Evolutionary conservation across 2,888 invertebrate species (phyloP), one percentile per base, ranked within the genome.

Genomic region (Campopleginae sp.): DNA sequence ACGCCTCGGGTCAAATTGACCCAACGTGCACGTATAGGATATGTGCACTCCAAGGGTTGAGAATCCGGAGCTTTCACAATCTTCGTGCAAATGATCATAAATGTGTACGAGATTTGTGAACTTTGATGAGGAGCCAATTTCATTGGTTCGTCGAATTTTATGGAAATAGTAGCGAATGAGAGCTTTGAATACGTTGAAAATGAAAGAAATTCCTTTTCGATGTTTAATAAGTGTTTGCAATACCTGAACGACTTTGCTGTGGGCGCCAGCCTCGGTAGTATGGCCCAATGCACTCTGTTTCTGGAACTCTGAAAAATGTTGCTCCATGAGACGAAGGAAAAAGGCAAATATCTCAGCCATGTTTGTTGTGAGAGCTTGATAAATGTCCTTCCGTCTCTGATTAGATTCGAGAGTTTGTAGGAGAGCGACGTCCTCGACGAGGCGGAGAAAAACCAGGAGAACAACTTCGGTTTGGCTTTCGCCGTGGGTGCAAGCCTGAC

Each of bases 371-470:
- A 98, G 94, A 6, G 98, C 98, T 92, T 97, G 97, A 92, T 98
- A 97, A 91, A 99, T 97, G 91, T 98, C 98, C 92, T 98, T 97
- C 65, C 98, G 95, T 65, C 98, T 95, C 92, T 98, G 98, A 93
- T 97, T 96, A 65, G 98, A 98, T 93, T 98, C 98, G 85, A 98
- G 94, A 0, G 97, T 98, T 95, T 98, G 98, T 88, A 98, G 94
- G 10, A 97, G 95, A 10, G 98, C 98, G 54, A 98, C 98, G 95
- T 99, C 99, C 94, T 99, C 99, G 5, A 98, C 98, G 19, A 99
- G 95, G 76, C 99, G 95, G 81, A 98, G 94, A 91, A 99, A 97
- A 14, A 98, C 97, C 89, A 98, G 95, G 77, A 99, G 94, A 5
- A 99, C 98, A 78, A 99, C 95, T 94, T 98, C 98, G 14, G 98